Evolutionary conservation across 2,888 invertebrate genomes (phyloP), one percentile per base, ranked within the genome.

Genomic region (Maniola hyperantus): DNA sequence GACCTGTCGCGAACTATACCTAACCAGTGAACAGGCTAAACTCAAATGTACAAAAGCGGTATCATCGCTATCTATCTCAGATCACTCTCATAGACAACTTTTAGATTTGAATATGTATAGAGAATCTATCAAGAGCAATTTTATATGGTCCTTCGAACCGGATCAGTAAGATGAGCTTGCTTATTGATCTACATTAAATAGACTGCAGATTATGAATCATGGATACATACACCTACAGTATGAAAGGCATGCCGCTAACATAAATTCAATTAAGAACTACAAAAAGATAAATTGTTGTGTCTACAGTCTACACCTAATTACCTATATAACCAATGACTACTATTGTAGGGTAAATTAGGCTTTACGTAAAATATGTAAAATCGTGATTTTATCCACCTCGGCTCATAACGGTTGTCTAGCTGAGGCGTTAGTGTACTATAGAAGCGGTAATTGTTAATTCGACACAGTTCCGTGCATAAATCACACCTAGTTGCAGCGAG

Each of bases 371-470:
- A 70, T 73, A 68, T 72, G 62, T 67, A 72, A 68, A 68, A 65
- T 70, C 59, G 65, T 69, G 57, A 67, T 70, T 64, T 54, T 62
- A 68, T 64, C 68, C 67, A 72, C 62, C 64, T 64, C 64, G 54
- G 66, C 61, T 71, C 65, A 78, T 84, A 86, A 85, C 84, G 86
- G 85, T 82, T 74, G 75, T 73, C 67, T 73, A 71, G 71, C 71
- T 71, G 79, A 34, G 60, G 79, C 80, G 75, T 81, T 79, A 75
- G 79, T 79, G 75, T 81, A 75, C 77, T 74, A 79, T 80, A 77
- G 77, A 82, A 79, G 78, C 79, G 75, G 83, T 83, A 84, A 90
- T 90, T 88, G 88, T 89, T 84, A 85, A 89, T 89, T 89, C 86
- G 88, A 83, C 83, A 87, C 83, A 89, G 85, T 84, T 79, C 76